Evolutionary conservation across 2,888 invertebrate species (phyloP), one percentile per base, ranked within the genome.

Genomic region (Ormia ochracea): DNA sequence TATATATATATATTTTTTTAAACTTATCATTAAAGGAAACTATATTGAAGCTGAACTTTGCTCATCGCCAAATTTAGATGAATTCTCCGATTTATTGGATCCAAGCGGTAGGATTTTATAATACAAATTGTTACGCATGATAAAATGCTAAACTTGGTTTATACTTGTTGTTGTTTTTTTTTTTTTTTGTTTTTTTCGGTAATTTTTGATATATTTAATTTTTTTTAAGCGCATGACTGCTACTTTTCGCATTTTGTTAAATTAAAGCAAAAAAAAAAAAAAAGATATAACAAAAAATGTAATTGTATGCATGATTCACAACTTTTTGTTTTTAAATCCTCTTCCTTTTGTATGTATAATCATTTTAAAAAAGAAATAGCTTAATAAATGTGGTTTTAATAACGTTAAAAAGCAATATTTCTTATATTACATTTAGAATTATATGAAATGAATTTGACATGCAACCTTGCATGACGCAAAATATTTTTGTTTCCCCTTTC

Each of bases 61-160:
- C 85, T 85, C 85, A 83, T 75, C 90, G 82, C 89, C 90, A 84
- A 89, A 87, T 85, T 90, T 91, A 85, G 90, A 91, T 87, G 91
- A 91, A 87, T 90, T 90, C 85, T 86, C 88, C 82, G 88, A 90
- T 82, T 84, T 88, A 82, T 88, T 90, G 90, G 91, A 91, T 85
- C 84, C 88, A 85, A 89, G 88, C 86, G 91, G 91, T 91, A 91
- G 88, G 90, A 86, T 84, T 72, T 66, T 14, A 61, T 61, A 72
- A 48, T 56, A 26, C 21, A 59, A 59, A 31, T 10, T 43, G 19
- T 23, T 38, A 58, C 58, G 80, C 70, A 72, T 76, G 75, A 75
- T 38, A 33, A 26, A 69, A 61, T 38, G 38, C 54, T 48, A 48
- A 56, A 69, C 56, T 56, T 45, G 48, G 26, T 43, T 19, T 6